These are phyloP conservation scores for Rhimphoctona megacephalus DNA, from an alignment of 2,888 invertebrate species.

Conservation along the genomic window DNA sequence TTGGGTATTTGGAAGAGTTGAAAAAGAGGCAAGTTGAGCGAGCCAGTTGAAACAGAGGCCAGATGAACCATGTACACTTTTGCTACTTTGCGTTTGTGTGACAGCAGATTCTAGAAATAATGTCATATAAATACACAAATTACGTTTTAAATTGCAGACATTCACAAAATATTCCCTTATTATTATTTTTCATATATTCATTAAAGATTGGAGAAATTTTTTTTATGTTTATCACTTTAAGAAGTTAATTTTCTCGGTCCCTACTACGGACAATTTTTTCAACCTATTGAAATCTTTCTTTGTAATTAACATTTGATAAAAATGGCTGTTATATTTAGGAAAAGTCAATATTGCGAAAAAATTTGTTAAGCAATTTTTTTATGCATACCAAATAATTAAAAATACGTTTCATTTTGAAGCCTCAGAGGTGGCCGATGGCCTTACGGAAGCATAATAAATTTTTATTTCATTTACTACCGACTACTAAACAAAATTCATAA, in stretches of 20 bases:
- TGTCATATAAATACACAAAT: not conserved
- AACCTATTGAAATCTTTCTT: not conserved
- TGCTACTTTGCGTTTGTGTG: too few species aligned
- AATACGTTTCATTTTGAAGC: not conserved
- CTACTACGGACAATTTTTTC: not conserved
- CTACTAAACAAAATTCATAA: not conserved
- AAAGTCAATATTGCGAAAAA: not conserved
- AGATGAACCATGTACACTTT: too few species aligned
- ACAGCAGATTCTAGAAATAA: not conserved
- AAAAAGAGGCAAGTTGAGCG: too few species aligned
- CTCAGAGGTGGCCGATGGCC: not conserved
- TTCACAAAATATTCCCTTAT: not conserved
- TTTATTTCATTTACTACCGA: not conserved
- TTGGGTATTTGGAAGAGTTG: too few species aligned
- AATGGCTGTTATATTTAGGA: not conserved
- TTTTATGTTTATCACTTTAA: not conserved
- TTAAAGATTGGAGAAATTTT: too few species aligned
- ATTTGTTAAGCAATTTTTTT: not conserved
- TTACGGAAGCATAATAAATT: not conserved
- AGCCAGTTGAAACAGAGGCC: too few species aligned
- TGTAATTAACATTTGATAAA: not conserved
- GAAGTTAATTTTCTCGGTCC: not conserved
- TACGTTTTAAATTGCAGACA: not conserved
- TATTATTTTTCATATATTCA: not conserved
- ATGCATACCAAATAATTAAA: not conserved